phyloP scores from a whole-genome alignment of 35 echinoderm and acorn worm genomes.

The Apostichopus californicus region DNA sequence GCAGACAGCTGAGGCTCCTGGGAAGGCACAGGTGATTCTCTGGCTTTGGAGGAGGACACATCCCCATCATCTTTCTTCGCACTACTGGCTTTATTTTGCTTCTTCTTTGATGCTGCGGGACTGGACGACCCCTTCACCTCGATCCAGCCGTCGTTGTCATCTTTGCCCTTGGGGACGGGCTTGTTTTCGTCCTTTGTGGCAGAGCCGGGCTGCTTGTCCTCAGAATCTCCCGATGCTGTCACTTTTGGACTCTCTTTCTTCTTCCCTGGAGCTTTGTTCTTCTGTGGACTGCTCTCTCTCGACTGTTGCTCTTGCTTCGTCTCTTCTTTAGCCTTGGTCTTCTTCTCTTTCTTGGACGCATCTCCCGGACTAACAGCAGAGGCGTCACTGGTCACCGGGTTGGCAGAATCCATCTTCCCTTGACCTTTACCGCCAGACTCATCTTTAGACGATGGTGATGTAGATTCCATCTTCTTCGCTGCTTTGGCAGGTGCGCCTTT shows the following conservation, averaged over 20 bases:
- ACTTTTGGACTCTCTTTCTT: slow-evolving; percentile 30
- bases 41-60: not conserved
- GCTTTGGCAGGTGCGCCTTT: not conserved
- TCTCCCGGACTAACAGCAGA: not conserved
- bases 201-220: not conserved
- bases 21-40: slow-evolving; percentile 9
- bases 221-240: not conserved
- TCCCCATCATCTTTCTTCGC: not conserved
- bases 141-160: slow-evolving; percentile 4
- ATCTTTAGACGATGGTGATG: not conserved
- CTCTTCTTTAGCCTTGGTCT: slow-evolving; percentile 20
- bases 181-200: not conserved
- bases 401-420: not conserved
- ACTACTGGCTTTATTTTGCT: not conserved
- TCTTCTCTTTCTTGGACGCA: not conserved
- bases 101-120: slow-evolving; percentile 7
- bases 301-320: not conserved
- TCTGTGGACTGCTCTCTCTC: not conserved
- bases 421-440: not conserved
- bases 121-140: slow-evolving; percentile 31
- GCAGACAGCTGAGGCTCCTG: slow-evolving; percentile 27
- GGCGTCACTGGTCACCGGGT: not conserved
- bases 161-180: not conserved
- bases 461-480: not conserved
- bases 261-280: not conserved